Conservation (phyloP, 2,888 invertebrate species). For the Dorcus parallelipipedus region DNA sequence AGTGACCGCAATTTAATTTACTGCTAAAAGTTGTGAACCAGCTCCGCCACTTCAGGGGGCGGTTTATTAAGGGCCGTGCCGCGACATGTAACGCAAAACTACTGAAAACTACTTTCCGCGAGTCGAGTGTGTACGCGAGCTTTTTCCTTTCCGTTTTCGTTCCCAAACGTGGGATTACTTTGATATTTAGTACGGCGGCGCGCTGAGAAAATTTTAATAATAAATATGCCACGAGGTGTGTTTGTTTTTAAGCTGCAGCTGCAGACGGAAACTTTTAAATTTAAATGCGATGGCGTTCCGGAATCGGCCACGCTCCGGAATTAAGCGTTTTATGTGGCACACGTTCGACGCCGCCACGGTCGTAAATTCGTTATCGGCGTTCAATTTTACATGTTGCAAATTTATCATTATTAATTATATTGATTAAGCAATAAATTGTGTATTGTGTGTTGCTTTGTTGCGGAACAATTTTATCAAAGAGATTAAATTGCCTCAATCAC, state of each 20-base stretch:
- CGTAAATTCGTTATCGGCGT: too few relatives aligned
- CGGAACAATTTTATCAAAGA: too few relatives aligned
- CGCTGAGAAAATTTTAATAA: neutral
- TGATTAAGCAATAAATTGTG: too few relatives aligned
- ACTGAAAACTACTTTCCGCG: conserved; percentile 15
- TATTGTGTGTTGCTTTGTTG: too few relatives aligned
- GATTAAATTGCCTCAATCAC: too few relatives aligned
- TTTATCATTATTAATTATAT: too few relatives aligned
- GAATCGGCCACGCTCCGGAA: too few relatives aligned
- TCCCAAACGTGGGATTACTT: neutral
- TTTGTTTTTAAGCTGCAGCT: neutral
- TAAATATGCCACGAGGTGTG: neutral
- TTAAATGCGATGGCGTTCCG: too few relatives aligned
- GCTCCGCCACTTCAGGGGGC: conserved; percentile 11
- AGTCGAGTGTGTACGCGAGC: neutral
- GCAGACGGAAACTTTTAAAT: too few relatives aligned
- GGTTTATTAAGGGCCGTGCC: conserved; percentile 17
- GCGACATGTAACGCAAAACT: conserved; percentile 18
- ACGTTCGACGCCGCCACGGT: too few relatives aligned
- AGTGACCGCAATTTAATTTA: conserved; percentile 34
- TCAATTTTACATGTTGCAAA: too few relatives aligned
- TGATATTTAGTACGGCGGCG: neutral
- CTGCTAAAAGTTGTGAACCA: conserved; percentile 27
- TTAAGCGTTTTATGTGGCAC: too few relatives aligned
- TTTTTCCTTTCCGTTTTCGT: neutral